Evolutionary conservation across 2,888 invertebrate genomes (phyloP).

Genomic region (Buathra laborator): DNA sequence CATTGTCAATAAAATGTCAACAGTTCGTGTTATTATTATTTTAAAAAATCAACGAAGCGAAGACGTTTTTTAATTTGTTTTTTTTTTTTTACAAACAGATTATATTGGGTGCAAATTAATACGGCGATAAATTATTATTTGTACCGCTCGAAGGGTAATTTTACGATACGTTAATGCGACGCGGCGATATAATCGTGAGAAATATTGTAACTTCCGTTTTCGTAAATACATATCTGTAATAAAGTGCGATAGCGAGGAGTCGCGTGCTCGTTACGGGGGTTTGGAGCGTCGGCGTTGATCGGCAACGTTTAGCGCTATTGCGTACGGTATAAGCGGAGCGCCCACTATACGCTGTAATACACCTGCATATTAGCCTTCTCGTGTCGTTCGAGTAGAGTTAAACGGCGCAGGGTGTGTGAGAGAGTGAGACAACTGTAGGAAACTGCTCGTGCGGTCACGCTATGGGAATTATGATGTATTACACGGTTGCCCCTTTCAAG

Average conservation of each 20-base stretch:
- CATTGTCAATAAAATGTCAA: too few relatives aligned
- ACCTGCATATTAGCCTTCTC: constrained; percentile 52
- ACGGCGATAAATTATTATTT: not conserved
- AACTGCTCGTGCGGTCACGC: constrained; percentile 78
- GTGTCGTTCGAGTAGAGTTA: constrained; percentile 53
- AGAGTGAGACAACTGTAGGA: constrained; percentile 63
- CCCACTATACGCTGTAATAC: constrained; percentile 17
- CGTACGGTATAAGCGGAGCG: constrained; percentile 18
- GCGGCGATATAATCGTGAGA: constrained; percentile 56
- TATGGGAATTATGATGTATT: constrained; percentile 83
- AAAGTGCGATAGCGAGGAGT: constrained; percentile 35
- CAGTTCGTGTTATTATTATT: too few relatives aligned
- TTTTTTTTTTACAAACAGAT: not conserved
- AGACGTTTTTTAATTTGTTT: too few relatives aligned
- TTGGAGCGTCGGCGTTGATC: constrained; percentile 47
- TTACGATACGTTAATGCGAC: not conserved
- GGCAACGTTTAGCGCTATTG: constrained; percentile 54
- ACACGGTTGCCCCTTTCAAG: constrained; percentile 81
- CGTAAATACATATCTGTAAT: constrained; percentile 55
- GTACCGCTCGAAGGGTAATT: not conserved
- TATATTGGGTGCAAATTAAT: not conserved
- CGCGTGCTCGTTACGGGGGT: constrained; percentile 57
- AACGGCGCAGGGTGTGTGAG: constrained; percentile 18
- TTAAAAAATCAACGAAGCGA: too few relatives aligned
- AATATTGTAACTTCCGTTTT: constrained; percentile 61